phyloP scores from a whole-genome alignment of 2,113 vertebrate genomes.

The Meriones unguiculatus region DNA sequence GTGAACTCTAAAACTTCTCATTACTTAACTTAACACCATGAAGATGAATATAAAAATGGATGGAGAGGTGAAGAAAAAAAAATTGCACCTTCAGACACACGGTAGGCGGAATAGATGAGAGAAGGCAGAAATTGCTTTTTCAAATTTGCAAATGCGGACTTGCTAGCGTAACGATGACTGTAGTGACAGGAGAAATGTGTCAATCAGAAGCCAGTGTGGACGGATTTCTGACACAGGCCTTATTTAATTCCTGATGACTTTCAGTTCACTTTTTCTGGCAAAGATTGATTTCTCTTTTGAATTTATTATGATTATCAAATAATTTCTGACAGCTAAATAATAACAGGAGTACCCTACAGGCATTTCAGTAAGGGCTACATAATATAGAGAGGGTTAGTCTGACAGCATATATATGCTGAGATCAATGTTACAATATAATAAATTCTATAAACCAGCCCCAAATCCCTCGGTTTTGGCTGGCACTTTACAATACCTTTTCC shows the following conservation, averaged over 20 bases:
- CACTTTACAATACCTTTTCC: background rate
- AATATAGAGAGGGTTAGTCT: background rate
- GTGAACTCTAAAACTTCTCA: slow-evolving; percentile 33
- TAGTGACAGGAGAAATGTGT: slow-evolving; percentile 33
- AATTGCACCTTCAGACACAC: slow-evolving; percentile 28
- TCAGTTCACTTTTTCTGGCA: slow-evolving; percentile 54
- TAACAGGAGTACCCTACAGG: background rate
- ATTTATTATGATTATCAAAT: slow-evolving; percentile 42
- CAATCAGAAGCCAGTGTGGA: background rate
- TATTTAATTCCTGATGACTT: slow-evolving; percentile 47
- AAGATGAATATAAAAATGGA: slow-evolving; percentile 38
- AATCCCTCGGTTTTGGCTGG: background rate
- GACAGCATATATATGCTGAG: slow-evolving; percentile 29
- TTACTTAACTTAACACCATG: slow-evolving; percentile 14
- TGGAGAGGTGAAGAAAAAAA: slow-evolving; percentile 59
- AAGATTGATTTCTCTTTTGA: slow-evolving; percentile 50
- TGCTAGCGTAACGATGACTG: background rate
- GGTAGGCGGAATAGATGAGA: background rate
- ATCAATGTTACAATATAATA: slow-evolving; percentile 33
- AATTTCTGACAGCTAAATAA: slow-evolving; percentile 46
- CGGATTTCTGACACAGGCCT: slow-evolving; percentile 37
- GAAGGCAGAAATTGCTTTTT: slow-evolving; percentile 28
- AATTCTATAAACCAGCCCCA: background rate
- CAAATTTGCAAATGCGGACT: slow-evolving; percentile 61
- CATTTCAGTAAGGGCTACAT: background rate